Base-by-base conservation (phyloP, 2,888 invertebrate genomes). In the Netelia fuscicornis region DNA sequence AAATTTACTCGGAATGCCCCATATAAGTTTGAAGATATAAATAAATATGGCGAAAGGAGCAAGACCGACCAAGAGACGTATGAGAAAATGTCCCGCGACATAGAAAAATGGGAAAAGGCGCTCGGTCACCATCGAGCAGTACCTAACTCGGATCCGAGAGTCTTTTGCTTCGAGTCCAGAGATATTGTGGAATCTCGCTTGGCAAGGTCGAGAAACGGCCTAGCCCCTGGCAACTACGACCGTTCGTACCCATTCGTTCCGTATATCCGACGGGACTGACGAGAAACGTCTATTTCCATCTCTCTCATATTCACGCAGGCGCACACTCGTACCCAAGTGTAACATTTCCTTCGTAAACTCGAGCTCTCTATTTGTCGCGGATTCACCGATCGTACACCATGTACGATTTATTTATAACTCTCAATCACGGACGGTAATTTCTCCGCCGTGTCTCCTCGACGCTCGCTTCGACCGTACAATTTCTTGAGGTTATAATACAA, bases 201-300 rank as follows among this genome's bases (percentile, higher is more conserved):
- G 91, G 90, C 91, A 91, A 91, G 91, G 91, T 89, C 91, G 90
- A 89, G 91, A 90, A 90, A 91, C 89, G 91, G 89, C 91, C 91
- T 91, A 91, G 91, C 91, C 91, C 87, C 88, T 68, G 91, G 91
- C 91, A 83, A 84, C 56, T 80, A 81, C 75, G 64, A 75, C 84
- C 71, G 76, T 83, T 71, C 71, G 67, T 65, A 76, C 79, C 60
- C 79, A 81, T 78, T 81, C 77, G 77, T 81, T 74, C 76, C 56
- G 56, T 80, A 83, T 65, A 83, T 64, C 37, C 71, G 44, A 83
- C 58, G 67, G 74, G 83, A 75, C 62, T 75, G 83, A 83, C 75
- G 78, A 67, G 60, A 60, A 70, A 75, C 83, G 74, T 75, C 68
- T 42, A 65, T 83, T 79, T 74, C 70, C 56, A 37, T 68, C 52